phyloP scores from a whole-genome alignment of 1,140 invertebrate species.

The Conus ventricosus region DNA sequence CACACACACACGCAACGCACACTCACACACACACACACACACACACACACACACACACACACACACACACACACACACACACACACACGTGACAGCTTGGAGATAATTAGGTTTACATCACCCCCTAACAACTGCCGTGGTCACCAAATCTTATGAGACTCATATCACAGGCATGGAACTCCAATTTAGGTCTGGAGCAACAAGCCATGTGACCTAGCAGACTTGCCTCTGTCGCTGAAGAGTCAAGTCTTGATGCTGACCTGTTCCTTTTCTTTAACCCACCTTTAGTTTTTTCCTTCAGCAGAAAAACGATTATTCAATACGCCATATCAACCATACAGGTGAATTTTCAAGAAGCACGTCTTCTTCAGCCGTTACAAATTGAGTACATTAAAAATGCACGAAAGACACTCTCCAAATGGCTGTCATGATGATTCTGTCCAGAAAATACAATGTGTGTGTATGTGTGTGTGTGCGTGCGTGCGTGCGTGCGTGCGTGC shows the following conservation, averaged over 20 bases:
- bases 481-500: background rate
- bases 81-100: background rate
- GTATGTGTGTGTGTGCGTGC: no score
- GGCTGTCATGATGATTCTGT: background rate
- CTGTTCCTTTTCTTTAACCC: background rate
- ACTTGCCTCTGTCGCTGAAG: background rate
- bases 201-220: background rate
- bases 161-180: background rate
- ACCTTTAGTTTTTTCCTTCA: no score
- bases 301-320: no score
- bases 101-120: background rate
- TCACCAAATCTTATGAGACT: background rate
- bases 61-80: background rate
- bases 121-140: background rate
- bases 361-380: no score
- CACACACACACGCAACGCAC: constrained; percentile 5
- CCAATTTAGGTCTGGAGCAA: background rate
- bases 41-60: background rate
- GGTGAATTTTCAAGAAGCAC: no score
- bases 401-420: no score
- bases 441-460: no score
- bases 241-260: background rate
- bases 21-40: background rate
- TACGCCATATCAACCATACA: no score
- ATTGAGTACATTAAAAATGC: no score